Evolutionary conservation across 2,888 invertebrate species (phyloP), one percentile per base, ranked within the genome.

Genomic region (Callyntrura sp.): DNA sequence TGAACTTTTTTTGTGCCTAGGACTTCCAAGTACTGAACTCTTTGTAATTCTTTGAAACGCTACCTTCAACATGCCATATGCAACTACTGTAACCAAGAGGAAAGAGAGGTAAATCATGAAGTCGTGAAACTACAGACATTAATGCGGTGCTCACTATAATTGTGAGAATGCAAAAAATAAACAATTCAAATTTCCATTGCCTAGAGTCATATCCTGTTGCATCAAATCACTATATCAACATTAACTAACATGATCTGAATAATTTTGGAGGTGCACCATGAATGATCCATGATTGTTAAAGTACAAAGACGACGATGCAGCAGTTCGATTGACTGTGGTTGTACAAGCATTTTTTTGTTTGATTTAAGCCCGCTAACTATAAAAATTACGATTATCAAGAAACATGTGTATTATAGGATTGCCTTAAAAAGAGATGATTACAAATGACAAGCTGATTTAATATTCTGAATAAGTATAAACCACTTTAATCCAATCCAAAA

Each of bases 351-450:
- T 28, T 12, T 25, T 62, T 68, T n/a, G 35, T 68, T 68, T n/a
- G 25, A 68, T n/a, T 68, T 89, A 79, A 84, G 79, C 89, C 79
- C 84, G 85, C 51, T 28, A 79, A 85, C 85, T 81, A 90, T 85
- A 90, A 90, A 35, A 85, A 90, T 85, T 78, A 79, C 81, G 70
- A 85, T 90, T 85, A 89, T 90, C 85, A 90, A 90, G 70, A 89
- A 90, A 81, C 89, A 85, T 90, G 76, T 79, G 79, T 85, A 90
- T 20, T 62, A 85, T n/a, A 57, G 25, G 60, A 73, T 78, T 87
- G 57, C 90, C 90, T 86, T 90, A 86, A 83, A 82, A 82, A 90
- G 85, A 82, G 90, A 85, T 90, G 90, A 90, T 90, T 90, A 90
- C 87, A 87, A 87, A 86, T 57, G 86, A 90, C 90, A 90, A 83